Evolutionary conservation across 2,888 invertebrate species (phyloP).

Genomic region (Isoperla grammatica): DNA sequence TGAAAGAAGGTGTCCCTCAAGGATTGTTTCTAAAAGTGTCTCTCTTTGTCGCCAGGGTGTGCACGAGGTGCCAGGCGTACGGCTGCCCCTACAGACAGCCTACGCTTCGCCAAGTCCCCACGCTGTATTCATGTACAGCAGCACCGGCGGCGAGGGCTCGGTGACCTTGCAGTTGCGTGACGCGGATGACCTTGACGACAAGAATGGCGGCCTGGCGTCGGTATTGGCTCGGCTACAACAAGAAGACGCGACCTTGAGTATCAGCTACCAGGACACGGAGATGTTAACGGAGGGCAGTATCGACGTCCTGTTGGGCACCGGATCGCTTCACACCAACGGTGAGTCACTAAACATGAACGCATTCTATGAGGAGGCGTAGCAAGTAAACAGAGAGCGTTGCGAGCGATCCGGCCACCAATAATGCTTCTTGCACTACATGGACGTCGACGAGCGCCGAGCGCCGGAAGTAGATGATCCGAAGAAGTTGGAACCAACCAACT

Average conservation of each 20-base stretch:
- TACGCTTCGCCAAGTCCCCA: constrained; percentile 34
- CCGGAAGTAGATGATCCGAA: too few relatives aligned
- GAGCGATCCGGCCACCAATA: too few relatives aligned
- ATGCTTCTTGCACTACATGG: too few relatives aligned
- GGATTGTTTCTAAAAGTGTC: not conserved
- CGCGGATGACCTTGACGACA: constrained; percentile 45
- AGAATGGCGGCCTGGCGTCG: constrained; percentile 40
- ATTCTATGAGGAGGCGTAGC: too few relatives aligned
- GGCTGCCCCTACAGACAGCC: constrained; percentile 35
- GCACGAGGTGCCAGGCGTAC: constrained; percentile 35
- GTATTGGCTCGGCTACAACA: constrained; percentile 47
- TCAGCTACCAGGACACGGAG: constrained; percentile 70
- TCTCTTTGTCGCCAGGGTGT: constrained; percentile 31
- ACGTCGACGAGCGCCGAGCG: too few relatives aligned
- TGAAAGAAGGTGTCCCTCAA: too few relatives aligned
- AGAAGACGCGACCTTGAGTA: constrained; percentile 62
- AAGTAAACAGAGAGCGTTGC: too few relatives aligned
- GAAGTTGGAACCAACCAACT: too few relatives aligned
- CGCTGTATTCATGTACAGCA: constrained; percentile 64
- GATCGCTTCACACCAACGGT: constrained; percentile 40
- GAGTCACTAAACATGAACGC: too few relatives aligned
- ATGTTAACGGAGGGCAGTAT: constrained; percentile 56
- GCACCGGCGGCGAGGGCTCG: constrained; percentile 53
- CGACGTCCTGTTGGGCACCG: constrained; percentile 54
- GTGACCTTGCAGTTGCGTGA: constrained; percentile 60